Percentiles rank a stretch among this genome's conserved stretches.
Conservation (phyloP, 2,113 vertebrate species). For the Brachyhypopomus gauderio region DNA sequence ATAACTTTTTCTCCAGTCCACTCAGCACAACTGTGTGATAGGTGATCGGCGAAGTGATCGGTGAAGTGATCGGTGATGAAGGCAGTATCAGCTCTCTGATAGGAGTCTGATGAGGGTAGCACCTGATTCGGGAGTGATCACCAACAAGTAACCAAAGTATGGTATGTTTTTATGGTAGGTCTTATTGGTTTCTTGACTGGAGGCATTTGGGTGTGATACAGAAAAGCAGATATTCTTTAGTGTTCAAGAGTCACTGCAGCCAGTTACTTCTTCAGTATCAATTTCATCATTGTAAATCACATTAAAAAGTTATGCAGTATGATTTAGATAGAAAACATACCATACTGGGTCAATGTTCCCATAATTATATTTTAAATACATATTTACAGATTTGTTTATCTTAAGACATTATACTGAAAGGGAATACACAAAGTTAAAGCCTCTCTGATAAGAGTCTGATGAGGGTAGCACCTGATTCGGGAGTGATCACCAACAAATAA, state of each 20-base stretch:
- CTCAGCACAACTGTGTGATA: slow-evolving; percentile 42
- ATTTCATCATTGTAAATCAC: too few species aligned
- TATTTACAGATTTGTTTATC: too few species aligned
- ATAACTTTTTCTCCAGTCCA: slow-evolving; percentile 8
- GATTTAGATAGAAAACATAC: background rate
- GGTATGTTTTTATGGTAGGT: too few species aligned
- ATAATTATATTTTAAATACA: background rate
- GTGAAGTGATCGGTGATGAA: too few species aligned
- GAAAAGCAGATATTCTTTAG: background rate
- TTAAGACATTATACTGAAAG: background rate
- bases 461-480: background rate
- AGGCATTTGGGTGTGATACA: background rate
- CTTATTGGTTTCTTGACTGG: background rate
- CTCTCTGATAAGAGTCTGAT: background rate
- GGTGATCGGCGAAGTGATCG: slow-evolving; percentile 14
- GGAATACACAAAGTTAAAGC: background rate
- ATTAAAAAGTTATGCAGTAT: too few species aligned
- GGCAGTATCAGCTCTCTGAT: background rate
- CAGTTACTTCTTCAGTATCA: too few species aligned
- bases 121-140: background rate
- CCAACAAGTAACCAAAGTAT: too few species aligned
- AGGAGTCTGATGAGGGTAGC: background rate
- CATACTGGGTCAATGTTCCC: background rate
- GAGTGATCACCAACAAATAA: background rate
- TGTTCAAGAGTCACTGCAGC: background rate